Evolutionary conservation across 2,888 invertebrate species (phyloP).

Genomic region (Hemicrepidius hirtus): DNA sequence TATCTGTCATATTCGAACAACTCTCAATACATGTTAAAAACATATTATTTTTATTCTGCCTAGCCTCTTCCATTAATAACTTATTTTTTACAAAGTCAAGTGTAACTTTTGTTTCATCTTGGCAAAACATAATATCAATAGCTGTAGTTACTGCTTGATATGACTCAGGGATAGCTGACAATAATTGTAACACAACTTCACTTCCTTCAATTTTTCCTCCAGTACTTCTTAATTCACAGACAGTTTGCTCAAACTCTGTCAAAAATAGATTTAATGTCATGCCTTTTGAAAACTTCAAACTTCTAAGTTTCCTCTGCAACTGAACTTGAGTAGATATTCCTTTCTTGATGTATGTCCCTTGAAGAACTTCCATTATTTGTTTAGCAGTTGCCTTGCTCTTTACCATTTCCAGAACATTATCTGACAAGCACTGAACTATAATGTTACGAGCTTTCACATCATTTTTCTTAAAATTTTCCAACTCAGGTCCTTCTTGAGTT

Average conservation of each 20-base stretch:
- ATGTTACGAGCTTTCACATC: constrained; percentile 41
- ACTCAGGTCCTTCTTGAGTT: not conserved
- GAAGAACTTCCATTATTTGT: constrained; percentile 49
- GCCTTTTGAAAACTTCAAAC: not conserved
- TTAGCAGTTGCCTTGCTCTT: constrained; percentile 52
- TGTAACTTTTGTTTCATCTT: constrained; percentile 34
- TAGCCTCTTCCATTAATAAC: constrained; percentile 41
- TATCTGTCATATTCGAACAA: not conserved
- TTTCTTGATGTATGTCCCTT: constrained; percentile 40
- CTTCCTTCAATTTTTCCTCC: constrained; percentile 46
- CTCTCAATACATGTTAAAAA: too few relatives aligned
- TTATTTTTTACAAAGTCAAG: constrained; percentile 51
- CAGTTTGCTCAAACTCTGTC: constrained; percentile 45
- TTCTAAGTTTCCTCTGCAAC: too few relatives aligned
- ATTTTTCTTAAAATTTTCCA: too few relatives aligned
- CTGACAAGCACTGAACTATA: constrained; percentile 50
- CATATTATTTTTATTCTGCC: constrained; percentile 32
- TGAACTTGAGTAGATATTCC: constrained; percentile 23
- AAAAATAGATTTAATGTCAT: constrained; percentile 10
- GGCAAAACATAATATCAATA: constrained; percentile 47
- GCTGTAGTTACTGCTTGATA: constrained; percentile 51
- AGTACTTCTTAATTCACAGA: constrained; percentile 45
- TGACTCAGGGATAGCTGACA: constrained; percentile 49
- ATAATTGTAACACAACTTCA: constrained; percentile 49
- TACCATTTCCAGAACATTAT: constrained; percentile 52